A percentile compares a stretch with the other conserved stretches of the same genome.
Conservation (phyloP, 2,888 invertebrate species). For the Hoplodrina blanda region DNA sequence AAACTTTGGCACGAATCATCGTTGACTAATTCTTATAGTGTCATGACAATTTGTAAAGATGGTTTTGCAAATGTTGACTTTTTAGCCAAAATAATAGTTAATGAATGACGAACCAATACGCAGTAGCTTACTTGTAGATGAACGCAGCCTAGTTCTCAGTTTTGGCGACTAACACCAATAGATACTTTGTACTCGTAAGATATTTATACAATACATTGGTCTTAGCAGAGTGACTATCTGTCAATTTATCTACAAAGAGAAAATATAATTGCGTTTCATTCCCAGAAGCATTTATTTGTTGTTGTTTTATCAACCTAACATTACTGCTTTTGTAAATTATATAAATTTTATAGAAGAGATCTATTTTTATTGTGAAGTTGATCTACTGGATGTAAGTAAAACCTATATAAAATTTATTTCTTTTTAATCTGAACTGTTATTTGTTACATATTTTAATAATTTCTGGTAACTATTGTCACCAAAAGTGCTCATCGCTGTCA, state of each 20-base stretch:
- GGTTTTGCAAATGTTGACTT: conserved; percentile 90
- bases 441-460: conserved; percentile 86
- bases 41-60: conserved; percentile 89
- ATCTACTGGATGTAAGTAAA: conserved; percentile 84
- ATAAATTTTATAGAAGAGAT: conserved; percentile 91
- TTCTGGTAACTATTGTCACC: conserved; percentile 92
- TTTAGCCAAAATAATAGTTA: conserved; percentile 90
- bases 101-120: conserved; percentile 90
- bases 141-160: conserved; percentile 89
- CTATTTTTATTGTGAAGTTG: conserved; percentile 90
- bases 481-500: conserved; percentile 94
- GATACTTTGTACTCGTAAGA: conserved; percentile 88
- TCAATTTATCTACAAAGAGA: conserved; percentile 89
- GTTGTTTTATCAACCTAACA: conserved; percentile 85
- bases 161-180: conserved; percentile 89
- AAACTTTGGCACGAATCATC: conserved; percentile 81
- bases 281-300: conserved; percentile 89
- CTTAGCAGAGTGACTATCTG: conserved; percentile 88
- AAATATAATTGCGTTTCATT: conserved; percentile 84
- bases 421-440: conserved; percentile 86
- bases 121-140: conserved; percentile 89
- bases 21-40: conserved; percentile 90
- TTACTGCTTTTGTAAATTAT: conserved; percentile 89
- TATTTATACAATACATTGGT: conserved; percentile 88
- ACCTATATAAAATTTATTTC: conserved; percentile 82